A percentile compares a stretch with the other conserved stretches of the same genome.
Conservation (phyloP, 2,113 vertebrate species). For the Mobula birostris region DNA sequence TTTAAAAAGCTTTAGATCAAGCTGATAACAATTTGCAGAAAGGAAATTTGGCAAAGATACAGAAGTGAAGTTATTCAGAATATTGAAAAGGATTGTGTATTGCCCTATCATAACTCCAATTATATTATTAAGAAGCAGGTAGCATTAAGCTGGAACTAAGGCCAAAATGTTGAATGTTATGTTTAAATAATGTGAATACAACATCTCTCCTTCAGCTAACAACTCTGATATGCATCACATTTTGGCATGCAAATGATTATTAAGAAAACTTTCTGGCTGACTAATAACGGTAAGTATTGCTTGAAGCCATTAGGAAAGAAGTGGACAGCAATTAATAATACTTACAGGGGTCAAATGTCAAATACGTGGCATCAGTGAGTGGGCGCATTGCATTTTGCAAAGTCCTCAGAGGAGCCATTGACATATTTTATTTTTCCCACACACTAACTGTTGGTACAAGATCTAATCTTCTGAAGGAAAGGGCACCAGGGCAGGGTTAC, state of each 20-base stretch:
- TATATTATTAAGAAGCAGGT: neutral
- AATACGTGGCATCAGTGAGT: constrained; percentile 30
- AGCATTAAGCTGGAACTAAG: neutral
- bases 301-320: constrained; percentile 42
- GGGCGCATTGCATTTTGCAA: constrained; percentile 50
- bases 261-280: constrained; percentile 40
- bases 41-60: constrained; percentile 17
- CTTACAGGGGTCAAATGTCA: constrained; percentile 47
- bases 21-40: constrained; percentile 16
- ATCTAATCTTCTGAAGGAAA: constrained; percentile 47
- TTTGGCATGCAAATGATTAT: constrained; percentile 16
- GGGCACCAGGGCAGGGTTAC: constrained; percentile 40
- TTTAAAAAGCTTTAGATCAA: constrained; percentile 16
- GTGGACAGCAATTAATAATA: constrained; percentile 52
- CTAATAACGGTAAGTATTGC: constrained; percentile 43
- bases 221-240: neutral
- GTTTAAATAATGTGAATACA: neutral
- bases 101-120: neutral
- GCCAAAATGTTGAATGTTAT: neutral
- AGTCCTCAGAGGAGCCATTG: constrained; percentile 47
- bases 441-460: constrained; percentile 51
- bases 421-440: constrained; percentile 55
- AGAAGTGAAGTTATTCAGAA: neutral
- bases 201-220: neutral
- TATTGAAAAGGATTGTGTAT: neutral